These are phyloP conservation scores for Notothenia coriiceps DNA, from an alignment of 2,113 vertebrate species.

Conservation along the genomic window DNA sequence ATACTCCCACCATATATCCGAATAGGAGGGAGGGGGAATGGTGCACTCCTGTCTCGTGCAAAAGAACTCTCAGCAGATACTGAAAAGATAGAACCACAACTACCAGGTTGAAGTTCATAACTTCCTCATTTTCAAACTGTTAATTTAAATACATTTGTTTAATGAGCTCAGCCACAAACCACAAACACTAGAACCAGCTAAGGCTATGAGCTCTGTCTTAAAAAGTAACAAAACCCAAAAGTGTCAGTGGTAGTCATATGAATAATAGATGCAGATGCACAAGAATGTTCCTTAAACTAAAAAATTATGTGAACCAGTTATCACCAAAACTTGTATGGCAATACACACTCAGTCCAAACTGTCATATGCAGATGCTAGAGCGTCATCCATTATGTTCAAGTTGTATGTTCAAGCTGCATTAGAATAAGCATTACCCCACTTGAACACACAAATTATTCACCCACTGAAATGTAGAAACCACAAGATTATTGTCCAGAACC, in stretches of 20 bases:
- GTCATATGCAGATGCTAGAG: neutral
- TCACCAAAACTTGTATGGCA: neutral
- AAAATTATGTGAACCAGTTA: neutral
- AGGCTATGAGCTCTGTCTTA: neutral
- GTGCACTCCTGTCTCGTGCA: neutral
- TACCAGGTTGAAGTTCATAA: neutral
- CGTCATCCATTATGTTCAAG: neutral
- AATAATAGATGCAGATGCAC: neutral
- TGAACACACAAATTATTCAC: neutral
- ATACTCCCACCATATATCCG: neutral
- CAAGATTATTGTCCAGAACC: conserved; percentile 1
- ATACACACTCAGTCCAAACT: neutral
- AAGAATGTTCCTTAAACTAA: neutral
- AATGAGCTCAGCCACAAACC: neutral
- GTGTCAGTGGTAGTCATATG: neutral
- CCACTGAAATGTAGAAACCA: neutral
- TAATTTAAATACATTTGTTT: neutral
- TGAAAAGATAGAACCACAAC: neutral
- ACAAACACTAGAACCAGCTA: neutral
- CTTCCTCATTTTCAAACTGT: neutral
- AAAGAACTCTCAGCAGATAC: neutral
- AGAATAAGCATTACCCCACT: neutral
- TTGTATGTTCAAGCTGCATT: neutral
- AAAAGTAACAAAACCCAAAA: neutral
- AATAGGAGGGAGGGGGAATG: neutral